Percentiles rank a stretch among this genome's conserved stretches.
phyloP scores from a whole-genome alignment of 2,888 invertebrate genomes.

The Drosophila yooni region DNA sequence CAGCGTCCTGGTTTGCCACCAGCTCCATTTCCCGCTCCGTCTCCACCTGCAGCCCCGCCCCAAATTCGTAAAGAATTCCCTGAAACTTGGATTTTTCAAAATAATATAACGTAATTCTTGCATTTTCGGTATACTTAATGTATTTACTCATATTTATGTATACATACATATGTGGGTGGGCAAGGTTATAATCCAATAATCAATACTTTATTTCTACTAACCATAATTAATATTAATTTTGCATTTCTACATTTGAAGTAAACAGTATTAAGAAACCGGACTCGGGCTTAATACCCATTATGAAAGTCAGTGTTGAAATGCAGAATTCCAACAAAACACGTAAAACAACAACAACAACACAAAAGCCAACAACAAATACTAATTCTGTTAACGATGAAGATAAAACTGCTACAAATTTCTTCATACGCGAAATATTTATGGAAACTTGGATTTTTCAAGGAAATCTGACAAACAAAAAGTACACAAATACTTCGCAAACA shows the following conservation, averaged over 20 bases:
- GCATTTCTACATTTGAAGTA: constrained; percentile 44
- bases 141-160: neutral
- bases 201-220: constrained; percentile 3
- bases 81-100: constrained; percentile 88
- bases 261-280: constrained; percentile 41
- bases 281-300: constrained; percentile 51
- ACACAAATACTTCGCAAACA: constrained; percentile 22
- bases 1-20: neutral
- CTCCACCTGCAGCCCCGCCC: neutral
- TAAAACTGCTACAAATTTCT: constrained; percentile 20
- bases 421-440: constrained; percentile 52
- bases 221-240: constrained; percentile 22
- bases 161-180: neutral
- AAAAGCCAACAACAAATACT: constrained; percentile 7
- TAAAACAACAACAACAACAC: constrained; percentile 31
- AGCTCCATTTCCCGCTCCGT: neutral
- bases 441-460: constrained; percentile 59
- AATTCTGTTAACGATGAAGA: constrained; percentile 1
- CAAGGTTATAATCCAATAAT: neutral
- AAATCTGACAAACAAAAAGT: constrained; percentile 40
- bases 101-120: constrained; percentile 85
- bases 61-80: constrained; percentile 87
- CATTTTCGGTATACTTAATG: constrained; percentile 85
- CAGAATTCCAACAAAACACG: constrained; percentile 38
- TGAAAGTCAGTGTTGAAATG: constrained; percentile 52